Evolutionary conservation across 2,888 invertebrate species (phyloP).

Genomic region (Ethmia dodecea): DNA sequence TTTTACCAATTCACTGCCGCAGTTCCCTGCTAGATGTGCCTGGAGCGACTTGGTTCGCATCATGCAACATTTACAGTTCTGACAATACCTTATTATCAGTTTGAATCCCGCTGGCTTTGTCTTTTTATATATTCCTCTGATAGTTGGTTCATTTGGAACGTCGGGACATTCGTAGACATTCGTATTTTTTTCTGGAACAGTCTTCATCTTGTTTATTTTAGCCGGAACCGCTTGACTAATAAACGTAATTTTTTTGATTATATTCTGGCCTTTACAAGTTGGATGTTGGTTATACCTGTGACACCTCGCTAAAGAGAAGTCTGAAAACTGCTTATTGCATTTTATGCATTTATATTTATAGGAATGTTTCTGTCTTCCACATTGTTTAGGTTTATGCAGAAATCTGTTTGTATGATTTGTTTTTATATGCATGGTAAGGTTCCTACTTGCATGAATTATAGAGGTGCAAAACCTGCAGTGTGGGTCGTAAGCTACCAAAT

Average conservation of each 20-base stretch:
- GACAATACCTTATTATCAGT: conserved; percentile 19
- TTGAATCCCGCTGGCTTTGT: background rate
- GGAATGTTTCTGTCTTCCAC: no score
- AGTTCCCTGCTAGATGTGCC: background rate
- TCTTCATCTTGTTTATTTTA: background rate
- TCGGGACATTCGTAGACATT: no score
- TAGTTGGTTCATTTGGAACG: no score
- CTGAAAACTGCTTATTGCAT: conserved; percentile 13
- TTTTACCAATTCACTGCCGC: no score
- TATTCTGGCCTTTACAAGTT: background rate
- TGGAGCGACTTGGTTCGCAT: background rate
- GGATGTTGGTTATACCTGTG: conserved; percentile 16
- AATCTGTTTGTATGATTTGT: background rate
- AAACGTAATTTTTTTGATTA: conserved; percentile 10
- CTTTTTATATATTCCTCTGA: no score
- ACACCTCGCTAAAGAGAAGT: conserved; percentile 2
- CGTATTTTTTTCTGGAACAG: no score
- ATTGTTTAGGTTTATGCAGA: background rate
- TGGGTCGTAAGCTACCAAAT: background rate
- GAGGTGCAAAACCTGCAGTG: background rate
- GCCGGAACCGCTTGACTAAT: background rate
- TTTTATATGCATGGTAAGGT: background rate
- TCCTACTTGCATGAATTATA: background rate
- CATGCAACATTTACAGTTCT: conserved; percentile 17
- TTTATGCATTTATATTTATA: conserved; percentile 12